Evolutionary conservation across 2,888 invertebrate species (phyloP).

Genomic region (Gymnosoma rotundatum): DNA sequence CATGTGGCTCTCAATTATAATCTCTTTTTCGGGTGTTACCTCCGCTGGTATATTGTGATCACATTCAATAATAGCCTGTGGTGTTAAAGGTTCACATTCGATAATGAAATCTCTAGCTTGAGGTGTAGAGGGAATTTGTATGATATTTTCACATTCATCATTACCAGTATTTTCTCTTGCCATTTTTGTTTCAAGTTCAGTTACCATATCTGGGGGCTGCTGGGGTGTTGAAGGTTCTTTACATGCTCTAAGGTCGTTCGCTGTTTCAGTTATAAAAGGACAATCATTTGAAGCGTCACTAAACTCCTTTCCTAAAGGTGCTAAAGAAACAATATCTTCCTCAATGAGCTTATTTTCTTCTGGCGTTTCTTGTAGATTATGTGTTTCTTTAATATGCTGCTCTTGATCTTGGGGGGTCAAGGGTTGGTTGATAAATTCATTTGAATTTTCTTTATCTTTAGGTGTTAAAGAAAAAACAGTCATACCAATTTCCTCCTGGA

Average conservation of each 20-base stretch:
- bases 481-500: not conserved
- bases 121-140: slow-evolving; percentile 14
- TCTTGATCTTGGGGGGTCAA: not conserved
- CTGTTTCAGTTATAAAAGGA: not conserved
- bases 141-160: slow-evolving; percentile 19
- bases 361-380: not conserved
- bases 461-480: not conserved
- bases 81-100: slow-evolving; percentile 48
- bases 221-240: slow-evolving; percentile 8
- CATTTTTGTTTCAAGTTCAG: slow-evolving; percentile 9
- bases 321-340: not conserved
- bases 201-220: not conserved
- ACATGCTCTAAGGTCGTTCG: not conserved
- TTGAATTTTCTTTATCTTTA: not conserved
- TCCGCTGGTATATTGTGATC: slow-evolving; percentile 29
- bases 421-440: not conserved
- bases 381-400: not conserved
- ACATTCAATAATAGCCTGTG: slow-evolving; percentile 49
- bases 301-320: not conserved
- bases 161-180: not conserved
- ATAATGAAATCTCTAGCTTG: slow-evolving; percentile 50
- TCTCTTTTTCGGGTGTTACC: slow-evolving; percentile 46
- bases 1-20: slow-evolving; percentile 38
- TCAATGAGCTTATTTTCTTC: not conserved
- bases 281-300: not conserved